Conservation (phyloP, 2,797 vertebrate genomes). For the Rhabdomys pumilio region DNA sequence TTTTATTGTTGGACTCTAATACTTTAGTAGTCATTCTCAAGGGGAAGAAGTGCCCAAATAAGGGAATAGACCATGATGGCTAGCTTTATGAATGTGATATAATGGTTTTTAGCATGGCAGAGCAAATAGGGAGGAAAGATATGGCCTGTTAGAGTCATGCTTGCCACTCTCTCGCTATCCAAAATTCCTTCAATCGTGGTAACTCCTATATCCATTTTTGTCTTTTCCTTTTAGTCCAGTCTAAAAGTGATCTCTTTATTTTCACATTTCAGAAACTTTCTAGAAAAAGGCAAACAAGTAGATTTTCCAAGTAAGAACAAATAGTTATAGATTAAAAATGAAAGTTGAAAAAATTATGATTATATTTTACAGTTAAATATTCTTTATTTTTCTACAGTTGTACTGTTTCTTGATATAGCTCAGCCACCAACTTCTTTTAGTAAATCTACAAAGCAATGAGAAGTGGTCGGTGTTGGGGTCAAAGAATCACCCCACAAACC, state of each 20-base stretch:
- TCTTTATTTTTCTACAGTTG: constrained; percentile 30
- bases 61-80: background rate
- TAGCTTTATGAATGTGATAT: background rate
- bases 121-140: background rate
- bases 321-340: constrained; percentile 14
- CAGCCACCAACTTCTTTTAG: constrained; percentile 15
- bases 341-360: background rate
- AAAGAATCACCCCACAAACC: too few relatives aligned
- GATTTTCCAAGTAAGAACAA: background rate
- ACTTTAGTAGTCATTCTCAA: too few relatives aligned
- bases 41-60: background rate
- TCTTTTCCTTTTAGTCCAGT: background rate
- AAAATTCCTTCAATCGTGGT: background rate
- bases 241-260: constrained; percentile 19
- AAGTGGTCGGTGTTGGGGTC: background rate
- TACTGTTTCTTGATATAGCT: background rate
- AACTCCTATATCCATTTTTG: background rate
- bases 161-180: background rate
- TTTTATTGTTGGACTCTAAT: too few relatives aligned
- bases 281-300: constrained; percentile 27
- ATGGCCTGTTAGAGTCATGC: background rate
- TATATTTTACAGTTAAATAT: constrained; percentile 48
- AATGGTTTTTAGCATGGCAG: background rate
- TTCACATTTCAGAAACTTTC: constrained; percentile 35
- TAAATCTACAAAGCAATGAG: background rate